Evolutionary conservation across 2,888 invertebrate genomes (phyloP).

Genomic region (Thymelicus sylvestris): DNA sequence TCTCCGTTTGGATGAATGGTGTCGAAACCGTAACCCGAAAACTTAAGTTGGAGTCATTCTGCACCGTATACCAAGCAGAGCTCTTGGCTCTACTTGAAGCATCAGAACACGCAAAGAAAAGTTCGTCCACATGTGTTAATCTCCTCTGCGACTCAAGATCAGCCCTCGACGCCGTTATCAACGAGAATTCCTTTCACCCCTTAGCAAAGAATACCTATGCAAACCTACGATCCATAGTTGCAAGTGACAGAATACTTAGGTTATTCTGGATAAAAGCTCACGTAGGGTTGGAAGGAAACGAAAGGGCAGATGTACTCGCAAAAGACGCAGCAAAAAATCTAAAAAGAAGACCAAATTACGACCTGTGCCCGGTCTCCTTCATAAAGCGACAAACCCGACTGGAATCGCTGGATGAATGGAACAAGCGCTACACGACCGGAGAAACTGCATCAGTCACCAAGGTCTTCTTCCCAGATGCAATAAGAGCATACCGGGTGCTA

Average conservation of each 20-base stretch:
- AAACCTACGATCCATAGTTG: not conserved
- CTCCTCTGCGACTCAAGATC: not conserved
- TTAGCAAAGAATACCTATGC: not conserved
- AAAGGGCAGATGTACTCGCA: slow-evolving; percentile 33
- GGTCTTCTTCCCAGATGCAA: slow-evolving; percentile 8
- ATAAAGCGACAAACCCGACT: not conserved
- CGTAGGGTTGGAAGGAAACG: slow-evolving; percentile 30
- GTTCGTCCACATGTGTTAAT: accelerated
- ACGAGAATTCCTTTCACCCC: not conserved
- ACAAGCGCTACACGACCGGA: not conserved
- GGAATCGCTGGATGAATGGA: slow-evolving; percentile 8
- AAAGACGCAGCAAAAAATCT: slow-evolving; percentile 15
- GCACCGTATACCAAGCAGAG: not conserved
- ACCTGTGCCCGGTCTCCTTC: not conserved
- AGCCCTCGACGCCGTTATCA: not conserved
- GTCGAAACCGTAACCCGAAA: too few species aligned
- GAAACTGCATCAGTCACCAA: not conserved
- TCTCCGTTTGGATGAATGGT: too few species aligned
- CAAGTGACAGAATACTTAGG: not conserved
- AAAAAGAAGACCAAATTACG: slow-evolving; percentile 14
- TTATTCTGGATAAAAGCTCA: slow-evolving; percentile 36
- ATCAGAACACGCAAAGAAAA: not conserved
- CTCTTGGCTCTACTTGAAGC: not conserved
- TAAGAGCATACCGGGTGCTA: not conserved
- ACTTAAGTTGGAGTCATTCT: too few species aligned